These are phyloP conservation scores for Celastrina argiolus DNA, from an alignment of 2,888 invertebrate species.

Conservation along the genomic window DNA sequence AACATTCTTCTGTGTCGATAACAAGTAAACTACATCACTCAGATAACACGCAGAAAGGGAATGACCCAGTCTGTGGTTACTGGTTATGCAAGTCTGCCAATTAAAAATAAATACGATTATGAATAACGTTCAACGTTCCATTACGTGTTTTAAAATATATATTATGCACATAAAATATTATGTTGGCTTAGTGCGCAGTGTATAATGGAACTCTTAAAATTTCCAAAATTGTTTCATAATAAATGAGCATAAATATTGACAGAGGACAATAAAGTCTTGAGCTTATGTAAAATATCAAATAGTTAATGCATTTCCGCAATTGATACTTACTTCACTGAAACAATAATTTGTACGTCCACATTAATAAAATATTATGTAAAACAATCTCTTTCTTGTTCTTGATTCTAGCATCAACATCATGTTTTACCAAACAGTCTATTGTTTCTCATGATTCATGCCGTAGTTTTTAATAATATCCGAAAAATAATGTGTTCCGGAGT, in stretches of 20 bases:
- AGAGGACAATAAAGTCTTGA: too few species aligned
- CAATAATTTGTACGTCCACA: too few species aligned
- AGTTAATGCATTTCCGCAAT: too few species aligned
- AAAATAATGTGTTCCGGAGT: too few species aligned
- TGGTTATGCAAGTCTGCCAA: constrained; percentile 31
- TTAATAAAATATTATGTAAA: too few species aligned
- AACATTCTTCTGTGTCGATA: constrained; percentile 2
- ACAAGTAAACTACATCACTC: not conserved
- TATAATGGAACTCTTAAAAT: not conserved
- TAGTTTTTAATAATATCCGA: not conserved
- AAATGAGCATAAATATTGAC: too few species aligned
- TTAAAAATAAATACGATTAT: constrained; percentile 23
- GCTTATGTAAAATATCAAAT: too few species aligned
- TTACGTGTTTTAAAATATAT: not conserved
- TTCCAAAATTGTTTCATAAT: too few species aligned
- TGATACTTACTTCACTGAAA: too few species aligned
- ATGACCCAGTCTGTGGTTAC: constrained; percentile 31
- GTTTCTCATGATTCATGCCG: not conserved
- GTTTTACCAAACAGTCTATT: not conserved
- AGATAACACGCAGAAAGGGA: constrained; percentile 24
- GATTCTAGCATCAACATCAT: too few species aligned
- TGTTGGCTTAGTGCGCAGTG: not conserved
- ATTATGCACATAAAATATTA: too few species aligned
- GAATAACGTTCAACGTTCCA: not conserved
- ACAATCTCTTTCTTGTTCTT: too few species aligned